Base-by-base conservation (phyloP, 2,888 invertebrate genomes). In the Xanthostigma xanthostigma region DNA sequence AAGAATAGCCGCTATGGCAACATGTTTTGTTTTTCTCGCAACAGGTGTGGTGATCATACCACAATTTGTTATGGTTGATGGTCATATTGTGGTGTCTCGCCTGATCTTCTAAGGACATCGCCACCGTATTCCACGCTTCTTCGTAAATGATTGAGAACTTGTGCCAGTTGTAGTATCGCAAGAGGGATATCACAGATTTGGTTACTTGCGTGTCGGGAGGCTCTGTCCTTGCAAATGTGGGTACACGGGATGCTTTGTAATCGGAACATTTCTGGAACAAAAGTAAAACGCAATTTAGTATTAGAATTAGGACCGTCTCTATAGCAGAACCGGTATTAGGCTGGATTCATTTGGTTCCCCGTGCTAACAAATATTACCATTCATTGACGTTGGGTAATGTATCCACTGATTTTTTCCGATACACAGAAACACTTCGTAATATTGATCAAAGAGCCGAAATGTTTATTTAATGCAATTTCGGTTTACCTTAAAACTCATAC, bases 141-240 rank as follows among this genome's bases (percentile, higher is more conserved):
- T 91, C 90, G 59, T 85, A 82, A 43, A 93, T 73, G 52, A 96
- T 86, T 17, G 91, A 84, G 69, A 95, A 95, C 65, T 91, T 91
- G 58, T 81, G 80, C 97, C 97, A 97, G 59, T 85, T 79, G 71
- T 90, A 94, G 70, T 94, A 88, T 49, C 81, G 76, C 59, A 98
- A 72, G 50, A 97, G 73, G 1, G 95, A 84, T 65, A 97, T 81
- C 58, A 96, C 84, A 43, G 95, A 95, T 71, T 94, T 93, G 51
- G 90, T 91, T 53, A 95, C 92, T 79, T 93, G 94, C 40, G 86
- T 90, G 61, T 94, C 89, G 39, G 93, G 92, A 33, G 95, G 94
- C 67, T 91, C 92, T 36, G 94, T 87, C 62, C 95, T 76, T 39
- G 92, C 92, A 68, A 95, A 95, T 51, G 93, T 94, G 52, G 88